phyloP scores from a whole-genome alignment of 1,140 invertebrate genomes.

The Bradysia coprophila region DNA sequence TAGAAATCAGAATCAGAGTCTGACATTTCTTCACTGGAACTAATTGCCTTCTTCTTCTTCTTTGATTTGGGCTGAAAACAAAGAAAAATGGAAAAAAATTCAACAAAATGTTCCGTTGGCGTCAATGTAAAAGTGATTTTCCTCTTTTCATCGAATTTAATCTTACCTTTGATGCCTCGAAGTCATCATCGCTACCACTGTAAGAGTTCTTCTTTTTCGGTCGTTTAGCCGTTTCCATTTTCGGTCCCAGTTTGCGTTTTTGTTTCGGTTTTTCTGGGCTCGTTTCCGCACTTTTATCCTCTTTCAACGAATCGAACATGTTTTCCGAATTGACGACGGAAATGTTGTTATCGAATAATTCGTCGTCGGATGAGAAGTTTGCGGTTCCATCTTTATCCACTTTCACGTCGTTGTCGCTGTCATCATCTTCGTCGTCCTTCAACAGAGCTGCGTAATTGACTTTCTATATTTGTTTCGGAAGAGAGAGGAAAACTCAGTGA shows the following conservation, averaged over 20 bases:
- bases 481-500: not conserved
- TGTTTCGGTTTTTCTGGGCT: conserved; percentile 1
- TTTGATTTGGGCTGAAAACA: not conserved
- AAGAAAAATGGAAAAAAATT: not conserved
- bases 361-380: not conserved
- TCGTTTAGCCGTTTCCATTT: not conserved
- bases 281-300: conserved; percentile 14
- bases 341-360: not conserved
- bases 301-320: conserved; percentile 27
- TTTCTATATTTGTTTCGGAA: conserved; percentile 7
- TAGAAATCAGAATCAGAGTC: conserved; percentile 4
- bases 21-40: conserved; percentile 7
- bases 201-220: not conserved
- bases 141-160: not conserved
- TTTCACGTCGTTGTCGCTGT: not conserved
- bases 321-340: not conserved
- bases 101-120: no score
- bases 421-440: conserved; percentile 8
- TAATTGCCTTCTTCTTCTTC: conserved; percentile 3
- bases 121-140: not conserved
- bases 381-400: conserved; percentile 4
- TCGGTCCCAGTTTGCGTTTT: conserved; percentile 5
- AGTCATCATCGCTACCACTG: not conserved
- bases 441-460: conserved; percentile 16
- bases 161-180: not conserved